Percentiles rank a stretch among this genome's conserved stretches.
These are phyloP conservation scores for Oryzias woworae DNA, from an alignment of 2,113 vertebrate genomes.

Conservation along the genomic window DNA sequence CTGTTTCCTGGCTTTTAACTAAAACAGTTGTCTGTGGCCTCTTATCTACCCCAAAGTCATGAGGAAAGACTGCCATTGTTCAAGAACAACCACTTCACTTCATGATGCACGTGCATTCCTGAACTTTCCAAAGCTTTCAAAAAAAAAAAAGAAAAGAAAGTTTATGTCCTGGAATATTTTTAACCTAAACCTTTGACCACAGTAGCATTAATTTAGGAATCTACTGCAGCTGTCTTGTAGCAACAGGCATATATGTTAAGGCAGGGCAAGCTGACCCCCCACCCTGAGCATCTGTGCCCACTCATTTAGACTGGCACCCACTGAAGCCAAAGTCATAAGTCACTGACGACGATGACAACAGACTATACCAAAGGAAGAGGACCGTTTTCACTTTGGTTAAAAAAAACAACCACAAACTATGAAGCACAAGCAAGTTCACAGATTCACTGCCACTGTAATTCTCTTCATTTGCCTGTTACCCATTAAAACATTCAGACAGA, in stretches of 20 bases:
- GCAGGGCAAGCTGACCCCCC: constrained; percentile 34
- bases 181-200: constrained; percentile 20
- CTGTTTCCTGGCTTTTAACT: no score
- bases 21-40: no score
- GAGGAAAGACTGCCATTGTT: no score
- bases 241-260: constrained; percentile 24
- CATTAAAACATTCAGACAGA: constrained; percentile 54
- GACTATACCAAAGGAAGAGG: constrained; percentile 34
- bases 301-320: constrained; percentile 35
- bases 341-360: constrained; percentile 39
- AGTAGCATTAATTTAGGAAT: constrained; percentile 19
- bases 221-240: constrained; percentile 63
- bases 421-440: constrained; percentile 43
- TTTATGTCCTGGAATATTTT: constrained; percentile 29
- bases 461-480: constrained; percentile 46
- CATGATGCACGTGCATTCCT: constrained; percentile 12
- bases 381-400: constrained; percentile 31
- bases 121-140: constrained; percentile 5
- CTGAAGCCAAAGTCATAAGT: constrained; percentile 36
- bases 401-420: constrained; percentile 43
- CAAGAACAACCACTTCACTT: not conserved
- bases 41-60: no score
- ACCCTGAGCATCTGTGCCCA: constrained; percentile 43
- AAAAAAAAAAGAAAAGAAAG: no score
- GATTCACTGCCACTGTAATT: constrained; percentile 56